Evolutionary conservation across 2,113 vertebrate species (phyloP).

Genomic region (Mastomys coucha): DNA sequence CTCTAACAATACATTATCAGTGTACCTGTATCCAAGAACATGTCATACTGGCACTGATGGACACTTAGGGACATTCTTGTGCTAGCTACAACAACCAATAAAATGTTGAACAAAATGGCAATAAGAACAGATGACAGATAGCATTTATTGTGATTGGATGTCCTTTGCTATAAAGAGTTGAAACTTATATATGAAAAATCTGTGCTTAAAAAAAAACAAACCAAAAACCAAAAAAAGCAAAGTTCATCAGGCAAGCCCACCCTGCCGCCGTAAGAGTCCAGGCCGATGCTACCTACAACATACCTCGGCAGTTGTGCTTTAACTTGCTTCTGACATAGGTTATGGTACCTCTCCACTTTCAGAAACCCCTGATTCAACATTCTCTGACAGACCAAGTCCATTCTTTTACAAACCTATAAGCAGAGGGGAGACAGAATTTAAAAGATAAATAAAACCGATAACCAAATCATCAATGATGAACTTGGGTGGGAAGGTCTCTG

Average conservation of each 20-base stretch:
- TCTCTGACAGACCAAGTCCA: conserved; percentile 98
- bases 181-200: neutral
- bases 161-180: conserved; percentile 20
- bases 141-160: neutral
- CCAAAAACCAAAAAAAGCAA: neutral
- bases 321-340: conserved; percentile 98
- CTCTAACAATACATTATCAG: neutral
- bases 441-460: conserved; percentile 1
- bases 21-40: neutral
- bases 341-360: conserved; percentile 98
- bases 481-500: neutral
- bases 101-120: conserved; percentile 14
- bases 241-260: neutral
- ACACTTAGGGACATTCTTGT: neutral
- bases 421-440: conserved; percentile 36
- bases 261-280: neutral
- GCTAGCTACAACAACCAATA: neutral
- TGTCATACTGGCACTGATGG: neutral
- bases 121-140: neutral
- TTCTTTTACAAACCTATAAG: conserved; percentile 96
- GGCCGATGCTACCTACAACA: conserved; percentile 61
- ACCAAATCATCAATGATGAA: conserved; percentile 20
- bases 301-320: conserved; percentile 99
- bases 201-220: neutral
- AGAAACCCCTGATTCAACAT: conserved; percentile 99